A percentile compares a stretch with the other conserved stretches of the same genome.
Evolutionary conservation across 1,140 invertebrate genomes (phyloP).

Genomic region (Calliphora vicina): DNA sequence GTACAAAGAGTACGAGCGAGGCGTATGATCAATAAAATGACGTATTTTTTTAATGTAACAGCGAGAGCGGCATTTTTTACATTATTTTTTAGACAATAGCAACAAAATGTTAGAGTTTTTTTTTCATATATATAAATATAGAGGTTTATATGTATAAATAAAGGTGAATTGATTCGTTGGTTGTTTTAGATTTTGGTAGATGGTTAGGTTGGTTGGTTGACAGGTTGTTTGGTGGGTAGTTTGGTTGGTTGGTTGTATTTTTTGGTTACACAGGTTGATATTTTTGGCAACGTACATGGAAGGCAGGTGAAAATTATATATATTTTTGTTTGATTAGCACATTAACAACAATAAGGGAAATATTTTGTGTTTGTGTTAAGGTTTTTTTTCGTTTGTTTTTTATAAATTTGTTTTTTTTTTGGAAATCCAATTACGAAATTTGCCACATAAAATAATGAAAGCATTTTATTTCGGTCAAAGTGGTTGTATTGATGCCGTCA

Average conservation of each 20-base stretch:
- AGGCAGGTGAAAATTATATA: slow-evolving; percentile 3
- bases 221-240: not conserved
- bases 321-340: slow-evolving; percentile 5
- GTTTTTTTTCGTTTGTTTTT: not conserved
- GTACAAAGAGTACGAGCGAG: not conserved
- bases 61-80: not conserved
- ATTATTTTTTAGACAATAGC: not conserved
- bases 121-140: too few species aligned
- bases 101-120: not conserved
- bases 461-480: too few species aligned
- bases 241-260: not conserved
- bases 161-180: not conserved
- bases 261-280: not conserved
- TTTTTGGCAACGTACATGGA: not conserved
- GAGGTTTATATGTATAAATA: too few species aligned
- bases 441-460: not conserved
- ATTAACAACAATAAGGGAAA: not conserved
- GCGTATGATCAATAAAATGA: not conserved
- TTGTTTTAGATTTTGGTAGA: not conserved
- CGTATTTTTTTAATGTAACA: not conserved
- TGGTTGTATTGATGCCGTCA: not conserved
- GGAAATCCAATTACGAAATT: not conserved
- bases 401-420: not conserved
- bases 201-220: not conserved
- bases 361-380: not conserved